phyloP scores from a whole-genome alignment of 2,888 invertebrate genomes.

The Cerastoderma edule region DNA sequence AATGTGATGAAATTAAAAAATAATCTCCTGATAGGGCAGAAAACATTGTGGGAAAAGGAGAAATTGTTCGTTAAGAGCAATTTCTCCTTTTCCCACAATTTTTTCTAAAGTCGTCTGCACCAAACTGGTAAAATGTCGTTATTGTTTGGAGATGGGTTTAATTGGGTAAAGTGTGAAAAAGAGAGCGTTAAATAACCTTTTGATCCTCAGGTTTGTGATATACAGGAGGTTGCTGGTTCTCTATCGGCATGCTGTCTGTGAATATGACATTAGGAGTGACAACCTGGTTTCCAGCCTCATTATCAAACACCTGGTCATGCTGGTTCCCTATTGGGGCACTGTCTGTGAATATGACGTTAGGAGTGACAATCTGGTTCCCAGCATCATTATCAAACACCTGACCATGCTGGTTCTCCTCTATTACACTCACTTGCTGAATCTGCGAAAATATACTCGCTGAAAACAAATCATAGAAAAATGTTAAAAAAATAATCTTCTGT shows the following conservation, averaged over 20 bases:
- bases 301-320: conserved; percentile 42
- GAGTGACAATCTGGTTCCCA: conserved; percentile 34
- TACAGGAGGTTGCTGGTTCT: background rate
- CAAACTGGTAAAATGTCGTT: too few relatives aligned
- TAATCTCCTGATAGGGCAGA: too few relatives aligned
- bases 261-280: conserved; percentile 33
- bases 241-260: conserved; percentile 13
- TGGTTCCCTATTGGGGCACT: conserved; percentile 10
- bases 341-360: conserved; percentile 28
- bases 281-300: conserved; percentile 37
- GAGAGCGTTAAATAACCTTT: too few relatives aligned
- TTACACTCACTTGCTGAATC: conserved; percentile 38
- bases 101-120: conserved; percentile 2
- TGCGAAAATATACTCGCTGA: conserved; percentile 37
- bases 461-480: conserved; percentile 7
- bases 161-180: too few relatives aligned
- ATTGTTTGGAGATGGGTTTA: too few relatives aligned
- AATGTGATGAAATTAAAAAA: too few relatives aligned
- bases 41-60: too few relatives aligned
- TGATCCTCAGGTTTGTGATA: background rate
- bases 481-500: too few relatives aligned
- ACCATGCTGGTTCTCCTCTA: conserved; percentile 43
- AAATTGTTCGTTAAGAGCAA: background rate
- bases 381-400: conserved; percentile 49
- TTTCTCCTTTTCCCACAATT: conserved; percentile 15